Percentiles rank a stretch among this genome's conserved stretches.
phyloP scores from a whole-genome alignment of 2,113 vertebrate species.

The Semicossyphus pulcher region DNA sequence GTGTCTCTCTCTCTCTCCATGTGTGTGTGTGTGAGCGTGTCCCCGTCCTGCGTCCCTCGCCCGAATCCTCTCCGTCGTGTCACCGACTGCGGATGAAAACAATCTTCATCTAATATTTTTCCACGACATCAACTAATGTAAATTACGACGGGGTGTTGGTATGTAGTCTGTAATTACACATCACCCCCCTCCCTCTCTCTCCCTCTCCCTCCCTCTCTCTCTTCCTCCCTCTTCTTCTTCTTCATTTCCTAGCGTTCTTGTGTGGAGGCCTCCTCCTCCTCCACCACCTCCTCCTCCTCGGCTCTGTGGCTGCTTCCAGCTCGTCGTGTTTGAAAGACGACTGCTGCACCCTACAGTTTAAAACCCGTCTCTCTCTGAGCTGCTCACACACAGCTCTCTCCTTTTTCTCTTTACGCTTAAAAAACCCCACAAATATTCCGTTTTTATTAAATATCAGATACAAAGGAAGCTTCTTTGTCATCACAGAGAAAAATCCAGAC shows the following conservation, averaged over 20 bases:
- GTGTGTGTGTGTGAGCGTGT: slow-evolving; percentile 10
- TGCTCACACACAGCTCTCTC: slow-evolving; percentile 28
- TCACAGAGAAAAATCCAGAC: not conserved
- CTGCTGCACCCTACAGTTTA: slow-evolving; percentile 99
- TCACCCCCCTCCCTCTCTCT: slow-evolving; percentile 4
- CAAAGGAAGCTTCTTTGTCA: not conserved
- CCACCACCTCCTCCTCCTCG: slow-evolving; percentile 15
- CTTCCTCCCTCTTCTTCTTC: slow-evolving; percentile 25
- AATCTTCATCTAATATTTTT: slow-evolving; percentile 72
- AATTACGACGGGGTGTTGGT: slow-evolving; percentile 71
- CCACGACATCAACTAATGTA: slow-evolving; percentile 69
- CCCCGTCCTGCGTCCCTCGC: slow-evolving; percentile 17
- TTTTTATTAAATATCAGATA: not conserved
- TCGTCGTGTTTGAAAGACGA: slow-evolving; percentile 90
- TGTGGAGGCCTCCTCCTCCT: slow-evolving; percentile 41
- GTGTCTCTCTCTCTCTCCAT: too few relatives aligned
- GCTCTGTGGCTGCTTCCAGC: slow-evolving; percentile 45
- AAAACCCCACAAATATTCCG: too few relatives aligned
- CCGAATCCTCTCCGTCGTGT: slow-evolving; percentile 40
- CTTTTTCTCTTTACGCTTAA: too few relatives aligned
- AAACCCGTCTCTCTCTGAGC: slow-evolving; percentile 85
- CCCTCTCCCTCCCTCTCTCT: not conserved
- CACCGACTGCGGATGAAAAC: slow-evolving; percentile 59
- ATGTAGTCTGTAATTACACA: slow-evolving; percentile 79
- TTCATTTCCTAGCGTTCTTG: slow-evolving; percentile 34